Base-by-base conservation (phyloP, 2,888 invertebrate species). In the Campoplex nolae region DNA sequence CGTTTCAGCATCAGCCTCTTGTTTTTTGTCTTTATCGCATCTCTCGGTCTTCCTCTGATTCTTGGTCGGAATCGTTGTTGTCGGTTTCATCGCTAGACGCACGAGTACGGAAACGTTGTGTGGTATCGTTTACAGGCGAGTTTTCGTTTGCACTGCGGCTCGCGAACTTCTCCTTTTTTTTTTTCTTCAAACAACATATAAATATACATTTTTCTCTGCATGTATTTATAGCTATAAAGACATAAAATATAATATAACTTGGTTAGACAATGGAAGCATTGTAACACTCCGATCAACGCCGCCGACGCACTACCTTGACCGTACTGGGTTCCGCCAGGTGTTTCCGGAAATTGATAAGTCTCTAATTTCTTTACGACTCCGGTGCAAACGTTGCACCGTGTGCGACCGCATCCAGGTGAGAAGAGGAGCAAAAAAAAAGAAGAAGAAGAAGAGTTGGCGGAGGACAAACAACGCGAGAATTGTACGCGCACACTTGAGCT, bases 301-400 rank as follows among this genome's bases (percentile, higher is more conserved):
- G 86, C 70, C 79, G 84, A 73, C 84, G 68, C 68, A 81, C 84
- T 87, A 86, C 88, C 89, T 84, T 88, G 89, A 89, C 88, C 91
- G 88, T 79, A 75, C 83, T 88, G 88, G 89, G 89, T 88, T 90
- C 88, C 89, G 90, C 91, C 93, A 93, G 93, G 92, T 93, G 92
- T 91, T 92, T 91, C 91, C 91, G 89, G 90, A 91, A 93, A 93
- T 92, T 93, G 93, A 93, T 93, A 93, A 93, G 90, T 92, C 88
- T 90, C 90, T 92, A 92, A 93, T 93, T 93, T 92, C 91, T 92
- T 93, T 92, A 93, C 90, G 89, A 90, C 90, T 87, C 81, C 84
- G 88, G 88, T 85, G 83, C 89, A 88, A 89, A 48, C 77, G 74
- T 78, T 81, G 89, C 84, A 71, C 85, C 32, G 83, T 79, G 82